Conservation (phyloP, 2,888 invertebrate species). For the Brachypterus glaber region DNA sequence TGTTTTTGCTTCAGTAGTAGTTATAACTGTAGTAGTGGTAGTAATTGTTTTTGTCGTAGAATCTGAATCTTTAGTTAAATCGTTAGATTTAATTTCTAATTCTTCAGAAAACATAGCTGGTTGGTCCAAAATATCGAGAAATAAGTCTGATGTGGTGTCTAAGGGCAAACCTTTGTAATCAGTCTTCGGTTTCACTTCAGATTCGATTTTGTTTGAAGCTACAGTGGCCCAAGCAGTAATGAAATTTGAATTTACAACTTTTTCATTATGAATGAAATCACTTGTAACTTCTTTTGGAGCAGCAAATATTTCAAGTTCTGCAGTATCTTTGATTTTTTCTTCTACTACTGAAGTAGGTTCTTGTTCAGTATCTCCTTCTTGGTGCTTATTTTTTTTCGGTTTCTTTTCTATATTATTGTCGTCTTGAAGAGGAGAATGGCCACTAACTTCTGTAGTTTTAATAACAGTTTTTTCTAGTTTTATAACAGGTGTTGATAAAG, state of each 20-base stretch:
- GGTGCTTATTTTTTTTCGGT: conserved; percentile 8
- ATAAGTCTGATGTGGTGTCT: conserved; percentile 21
- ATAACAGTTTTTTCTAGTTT: no score
- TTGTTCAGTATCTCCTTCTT: conserved; percentile 4
- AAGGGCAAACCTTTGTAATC: conserved; percentile 22
- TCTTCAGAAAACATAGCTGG: conserved; percentile 28
- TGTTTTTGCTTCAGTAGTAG: background rate
- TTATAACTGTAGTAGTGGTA: background rate
- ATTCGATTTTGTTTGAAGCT: background rate
- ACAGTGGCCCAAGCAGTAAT: background rate
- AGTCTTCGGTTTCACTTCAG: conserved; percentile 2
- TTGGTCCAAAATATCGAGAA: conserved; percentile 27
- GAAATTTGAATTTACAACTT: no score
- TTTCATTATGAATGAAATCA: no score
- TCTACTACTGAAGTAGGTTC: background rate
- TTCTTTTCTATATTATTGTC: conserved; percentile 6
- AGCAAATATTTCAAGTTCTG: background rate
- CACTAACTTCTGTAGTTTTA: no score
- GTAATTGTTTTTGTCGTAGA: background rate
- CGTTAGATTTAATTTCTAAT: background rate
- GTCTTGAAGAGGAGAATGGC: no score
- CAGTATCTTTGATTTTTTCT: conserved; percentile 1
- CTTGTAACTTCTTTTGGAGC: background rate
- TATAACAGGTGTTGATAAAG: no score
- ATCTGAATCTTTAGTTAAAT: background rate